These are phyloP conservation scores for Acinonyx jubatus DNA, from an alignment of 2,113 vertebrate species.

Conservation along the genomic window DNA sequence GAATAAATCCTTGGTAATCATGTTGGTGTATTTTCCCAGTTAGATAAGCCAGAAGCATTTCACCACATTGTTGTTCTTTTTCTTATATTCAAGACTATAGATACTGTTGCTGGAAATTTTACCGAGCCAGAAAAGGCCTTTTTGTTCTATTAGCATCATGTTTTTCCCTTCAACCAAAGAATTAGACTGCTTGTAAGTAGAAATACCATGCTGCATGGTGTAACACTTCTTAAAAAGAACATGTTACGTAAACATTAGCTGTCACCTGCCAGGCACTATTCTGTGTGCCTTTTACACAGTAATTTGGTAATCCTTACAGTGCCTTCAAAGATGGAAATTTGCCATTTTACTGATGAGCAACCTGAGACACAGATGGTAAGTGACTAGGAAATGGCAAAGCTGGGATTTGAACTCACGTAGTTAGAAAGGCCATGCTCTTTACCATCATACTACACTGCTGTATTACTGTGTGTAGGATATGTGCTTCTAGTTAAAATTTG, in stretches of 20 bases:
- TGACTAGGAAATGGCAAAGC: neutral
- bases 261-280: neutral
- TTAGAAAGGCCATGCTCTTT: neutral
- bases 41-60: neutral
- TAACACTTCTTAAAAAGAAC: neutral
- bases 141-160: neutral
- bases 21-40: neutral
- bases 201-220: neutral
- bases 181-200: neutral
- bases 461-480: neutral
- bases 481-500: neutral
- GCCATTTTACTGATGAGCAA: neutral
- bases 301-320: neutral
- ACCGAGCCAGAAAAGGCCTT: neutral
- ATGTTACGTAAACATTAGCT: neutral
- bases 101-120: neutral
- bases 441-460: neutral
- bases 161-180: neutral
- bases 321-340: neutral
- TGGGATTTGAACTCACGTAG: neutral
- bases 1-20: neutral
- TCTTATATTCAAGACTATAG: neutral
- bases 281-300: neutral
- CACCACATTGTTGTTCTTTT: neutral
- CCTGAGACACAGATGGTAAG: neutral